phyloP scores from a whole-genome alignment of 2,888 invertebrate genomes.

The Prenolepis imparis region DNA sequence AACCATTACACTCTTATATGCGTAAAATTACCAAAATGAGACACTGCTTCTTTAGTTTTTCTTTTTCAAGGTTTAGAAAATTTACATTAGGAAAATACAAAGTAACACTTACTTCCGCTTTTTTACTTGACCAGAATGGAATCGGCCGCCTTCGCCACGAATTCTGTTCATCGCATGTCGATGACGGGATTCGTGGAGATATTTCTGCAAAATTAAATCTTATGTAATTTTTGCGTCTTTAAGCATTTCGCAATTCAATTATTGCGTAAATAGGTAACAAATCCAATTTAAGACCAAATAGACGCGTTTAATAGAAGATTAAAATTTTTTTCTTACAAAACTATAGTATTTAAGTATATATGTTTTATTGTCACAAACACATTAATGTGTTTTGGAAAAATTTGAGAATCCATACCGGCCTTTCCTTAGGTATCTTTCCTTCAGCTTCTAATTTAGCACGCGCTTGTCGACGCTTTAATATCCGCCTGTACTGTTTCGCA shows the following conservation, averaged over 20 bases:
- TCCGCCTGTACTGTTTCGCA: slow-evolving; percentile 98
- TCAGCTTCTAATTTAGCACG: slow-evolving; percentile 97
- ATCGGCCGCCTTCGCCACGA: slow-evolving; percentile 98
- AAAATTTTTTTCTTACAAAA: not conserved
- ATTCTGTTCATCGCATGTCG: slow-evolving; percentile 99
- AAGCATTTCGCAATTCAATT: not conserved
- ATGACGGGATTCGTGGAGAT: slow-evolving; percentile 98
- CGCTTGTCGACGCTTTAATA: slow-evolving; percentile 97
- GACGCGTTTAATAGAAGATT: not conserved
- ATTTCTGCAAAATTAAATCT: slow-evolving; percentile 90
- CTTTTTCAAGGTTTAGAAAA: slow-evolving; percentile 37
- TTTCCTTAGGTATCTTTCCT: slow-evolving; percentile 98
- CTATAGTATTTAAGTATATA: not conserved
- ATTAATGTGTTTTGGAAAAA: not conserved
- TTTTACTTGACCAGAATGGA: slow-evolving; percentile 91
- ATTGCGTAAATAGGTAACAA: not conserved
- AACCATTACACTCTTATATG: slow-evolving; percentile 74
- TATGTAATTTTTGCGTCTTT: not conserved
- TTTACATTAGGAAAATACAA: slow-evolving; percentile 24
- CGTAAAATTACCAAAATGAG: slow-evolving; percentile 66
- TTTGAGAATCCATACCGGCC: slow-evolving; percentile 89
- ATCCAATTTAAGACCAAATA: not conserved
- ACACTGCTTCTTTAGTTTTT: slow-evolving; percentile 50
- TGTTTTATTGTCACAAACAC: not conserved
- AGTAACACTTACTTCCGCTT: slow-evolving; percentile 82